Percentiles rank a stretch among this genome's conserved stretches.
Conservation (phyloP, 2,797 vertebrate genomes). For the Channa striata region DNA sequence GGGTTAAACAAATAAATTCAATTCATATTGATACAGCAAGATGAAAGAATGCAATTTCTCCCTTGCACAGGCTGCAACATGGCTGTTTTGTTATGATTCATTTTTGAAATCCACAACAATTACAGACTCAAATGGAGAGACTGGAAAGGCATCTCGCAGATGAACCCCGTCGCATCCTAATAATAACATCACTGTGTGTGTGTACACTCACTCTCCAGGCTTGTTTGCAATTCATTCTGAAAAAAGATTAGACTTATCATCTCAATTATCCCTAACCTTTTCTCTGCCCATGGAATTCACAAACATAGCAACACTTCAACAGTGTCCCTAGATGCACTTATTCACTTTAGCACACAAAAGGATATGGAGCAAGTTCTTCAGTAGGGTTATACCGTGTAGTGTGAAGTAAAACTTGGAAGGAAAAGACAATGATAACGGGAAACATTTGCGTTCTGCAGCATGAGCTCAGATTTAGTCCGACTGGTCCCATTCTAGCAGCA, state of each 20-base stretch:
- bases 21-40: conserved; percentile 46
- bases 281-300: conserved; percentile 26
- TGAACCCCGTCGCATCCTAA: conserved; percentile 31
- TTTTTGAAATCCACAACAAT: conserved; percentile 51
- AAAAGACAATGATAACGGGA: not conserved
- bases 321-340: conserved; percentile 29
- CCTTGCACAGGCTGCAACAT: conserved; percentile 36
- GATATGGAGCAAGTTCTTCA: conserved; percentile 19
- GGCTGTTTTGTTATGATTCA: conserved; percentile 42
- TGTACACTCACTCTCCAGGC: conserved; percentile 13
- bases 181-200: conserved; percentile 28
- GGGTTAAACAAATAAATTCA: conserved; percentile 51
- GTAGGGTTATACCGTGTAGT: conserved; percentile 2
- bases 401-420: not conserved
- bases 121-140: conserved; percentile 41
- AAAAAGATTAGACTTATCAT: conserved; percentile 30
- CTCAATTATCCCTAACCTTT: conserved; percentile 45
- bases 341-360: conserved; percentile 33
- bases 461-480: conserved; percentile 1
- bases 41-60: conserved; percentile 58
- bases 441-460: not conserved
- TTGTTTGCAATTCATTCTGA: conserved; percentile 27
- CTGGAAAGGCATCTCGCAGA: conserved; percentile 50
- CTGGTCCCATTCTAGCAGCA: not conserved
- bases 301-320: conserved; percentile 43